Base-by-base conservation (phyloP, 64 coral and sea anemone genomes). In the Porites australiensis region DNA sequence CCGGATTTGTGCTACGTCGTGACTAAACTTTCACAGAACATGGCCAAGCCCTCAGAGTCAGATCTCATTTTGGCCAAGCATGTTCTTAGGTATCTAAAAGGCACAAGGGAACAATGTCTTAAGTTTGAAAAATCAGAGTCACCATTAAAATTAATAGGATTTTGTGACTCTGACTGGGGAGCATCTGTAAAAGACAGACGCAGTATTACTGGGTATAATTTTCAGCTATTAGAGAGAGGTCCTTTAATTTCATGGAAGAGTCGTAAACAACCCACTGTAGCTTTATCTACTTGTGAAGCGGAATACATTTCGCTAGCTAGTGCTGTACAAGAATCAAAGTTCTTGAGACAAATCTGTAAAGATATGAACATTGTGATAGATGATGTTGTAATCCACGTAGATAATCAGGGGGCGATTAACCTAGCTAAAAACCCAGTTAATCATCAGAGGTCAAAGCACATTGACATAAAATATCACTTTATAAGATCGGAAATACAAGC, bases 1-100 rank as follows among this genome's bases (percentile, higher is more conserved):
- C 93, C 93, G 13, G 93, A 95, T 55, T 68, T 95, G 19, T 90
- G 88, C 46, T 95, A 81, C 79, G 46, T 87, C 45, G 80, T 90
- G 10, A 95, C 81, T 9, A 90, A 49, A 18, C 46, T 95, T n/a
- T 91, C 79, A 60, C 93, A 95, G 48, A 45, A 67, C 44, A 20
- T 95, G 49, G 13, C 79, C 75, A 77, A 58, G 3, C 93, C 88
- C 18, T 47, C 12, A 13, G 15, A 77, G 9, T 20, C 48, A 23
- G 72, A 93, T 23, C 80, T 83, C 63, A 44, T 63, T 8, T 84
- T 75, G 64, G 84, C 52, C 1, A 93, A 93, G 63, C 87, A 90
- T 94, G 87, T 94, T 16, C 20, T 89, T 44, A 21, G 70, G 13
- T 94, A 94, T 43, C 65, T 94, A 61, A 94, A 88, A 50, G 92